Base-by-base conservation (phyloP, 2,113 vertebrate species). In the Ailuropoda melanoleuca region DNA sequence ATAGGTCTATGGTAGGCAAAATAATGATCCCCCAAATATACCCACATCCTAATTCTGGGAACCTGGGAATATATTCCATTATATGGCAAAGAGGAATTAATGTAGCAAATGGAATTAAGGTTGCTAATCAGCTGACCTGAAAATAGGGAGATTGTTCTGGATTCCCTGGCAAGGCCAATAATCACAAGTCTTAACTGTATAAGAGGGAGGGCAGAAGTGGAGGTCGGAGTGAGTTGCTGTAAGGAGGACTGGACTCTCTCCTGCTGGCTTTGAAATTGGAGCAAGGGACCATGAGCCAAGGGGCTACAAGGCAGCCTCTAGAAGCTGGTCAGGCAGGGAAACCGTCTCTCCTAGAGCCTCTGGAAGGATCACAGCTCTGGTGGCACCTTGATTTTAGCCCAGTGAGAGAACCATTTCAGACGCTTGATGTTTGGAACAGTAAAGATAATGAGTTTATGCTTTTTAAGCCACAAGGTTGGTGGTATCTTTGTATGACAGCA, bases 181-280 rank as follows among this genome's bases (percentile, higher is more conserved):
- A 86, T 81, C 62, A 39, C 31, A 74, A 43, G 3, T 87, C 46
- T 92, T 95, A 75, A 50, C 46, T 95, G 39, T 53, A 48, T 11
- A 90, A 70, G 82, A 62, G 4, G 34, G 64, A 87, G 21, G 31
- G 17, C 14, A 34, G 46, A 70, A 80, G 66, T 81, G 46, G 46
- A 80, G 34, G 24, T 60, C 55, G 89, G 93, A 56, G 80, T 92
- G 94, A 77, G 50, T 92, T 9, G 23, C 0, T 55, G 13, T 88
- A 62, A 93, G 56, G 18, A 86, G 15, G 6, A 86, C 72, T 83
- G 43, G 3, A 17, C 10, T 70, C 24, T 58, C 26, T 24, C 7
- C 58, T 72, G 37, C 64, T 89, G 78, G 43, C 85, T 96, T 72
- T 93, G 75, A 97, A 92, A 74, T 37, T 84, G 46, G 66, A 87